Conservation (phyloP, 2,888 invertebrate genomes). For the Dicycla oo region DNA sequence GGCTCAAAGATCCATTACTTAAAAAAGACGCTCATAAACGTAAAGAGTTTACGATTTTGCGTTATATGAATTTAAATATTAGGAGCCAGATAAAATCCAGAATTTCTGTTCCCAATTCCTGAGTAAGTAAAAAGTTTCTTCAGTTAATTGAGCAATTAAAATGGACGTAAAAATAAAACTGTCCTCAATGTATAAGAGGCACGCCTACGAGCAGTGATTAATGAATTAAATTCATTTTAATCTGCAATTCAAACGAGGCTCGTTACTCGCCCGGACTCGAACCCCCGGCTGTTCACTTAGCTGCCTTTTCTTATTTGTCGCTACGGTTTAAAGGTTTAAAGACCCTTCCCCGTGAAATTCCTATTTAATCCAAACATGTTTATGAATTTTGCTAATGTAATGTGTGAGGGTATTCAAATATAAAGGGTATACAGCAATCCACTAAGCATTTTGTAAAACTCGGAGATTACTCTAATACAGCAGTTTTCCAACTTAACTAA, state of each 20-base stretch:
- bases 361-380: not conserved
- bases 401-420: not conserved
- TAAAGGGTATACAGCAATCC: too few relatives aligned
- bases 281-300: slow-evolving; percentile 31
- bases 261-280: slow-evolving; percentile 45
- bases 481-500: too few relatives aligned
- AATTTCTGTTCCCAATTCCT: not conserved
- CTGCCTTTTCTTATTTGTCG: slow-evolving; percentile 26
- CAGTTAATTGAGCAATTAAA: slow-evolving; percentile 48
- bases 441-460: too few relatives aligned
- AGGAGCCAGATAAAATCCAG: not conserved
- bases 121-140: slow-evolving; percentile 3
- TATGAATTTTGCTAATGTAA: not conserved
- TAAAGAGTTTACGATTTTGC: not conserved
- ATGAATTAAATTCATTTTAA: slow-evolving; percentile 59
- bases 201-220: slow-evolving; percentile 55
- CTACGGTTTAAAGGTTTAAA: slow-evolving; percentile 1
- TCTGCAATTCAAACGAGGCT: slow-evolving; percentile 57
- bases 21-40: not conserved
- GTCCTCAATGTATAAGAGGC: slow-evolving; percentile 16
- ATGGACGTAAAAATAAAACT: slow-evolving; percentile 44
- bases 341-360: not conserved
- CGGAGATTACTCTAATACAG: too few relatives aligned
- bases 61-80: not conserved
- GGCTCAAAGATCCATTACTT: not conserved